These are phyloP conservation scores for Andrena bucephala DNA, from an alignment of 2,888 invertebrate genomes.

Conservation along the genomic window DNA sequence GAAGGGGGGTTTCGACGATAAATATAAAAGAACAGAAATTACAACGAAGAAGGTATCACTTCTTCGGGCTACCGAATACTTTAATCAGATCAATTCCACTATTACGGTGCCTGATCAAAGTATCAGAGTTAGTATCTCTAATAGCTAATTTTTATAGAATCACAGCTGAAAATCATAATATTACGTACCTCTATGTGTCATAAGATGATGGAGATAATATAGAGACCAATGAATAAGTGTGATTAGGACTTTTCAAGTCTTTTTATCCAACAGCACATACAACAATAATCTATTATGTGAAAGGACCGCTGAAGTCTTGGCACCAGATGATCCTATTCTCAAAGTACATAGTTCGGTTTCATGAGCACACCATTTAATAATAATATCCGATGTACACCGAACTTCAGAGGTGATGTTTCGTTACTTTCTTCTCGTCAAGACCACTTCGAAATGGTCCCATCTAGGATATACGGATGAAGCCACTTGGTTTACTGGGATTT, in stretches of 20 bases:
- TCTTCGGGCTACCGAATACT: background rate
- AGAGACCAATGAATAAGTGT: background rate
- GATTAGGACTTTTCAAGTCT: no score
- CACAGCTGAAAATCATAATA: slow-evolving; percentile 1
- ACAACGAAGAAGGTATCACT: background rate
- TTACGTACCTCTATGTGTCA: no score
- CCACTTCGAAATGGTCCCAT: slow-evolving; percentile 37
- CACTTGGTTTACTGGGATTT: slow-evolving; percentile 2
- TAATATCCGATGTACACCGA: background rate
- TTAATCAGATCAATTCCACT: background rate
- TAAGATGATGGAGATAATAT: background rate
- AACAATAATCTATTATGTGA: background rate
- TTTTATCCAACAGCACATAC: background rate
- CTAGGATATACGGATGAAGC: slow-evolving; percentile 1
- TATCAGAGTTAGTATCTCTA: background rate
- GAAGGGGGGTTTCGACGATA: background rate
- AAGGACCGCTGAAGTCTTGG: background rate
- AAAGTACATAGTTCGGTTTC: background rate
- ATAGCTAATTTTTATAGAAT: background rate
- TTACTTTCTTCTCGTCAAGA: slow-evolving; percentile 13
- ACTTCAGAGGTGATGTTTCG: background rate
- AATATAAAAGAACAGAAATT: background rate
- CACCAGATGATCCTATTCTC: background rate
- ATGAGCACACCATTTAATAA: background rate
- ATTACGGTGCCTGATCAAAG: background rate